phyloP scores from a whole-genome alignment of 2,888 invertebrate genomes.

The Eilema sororculum region DNA sequence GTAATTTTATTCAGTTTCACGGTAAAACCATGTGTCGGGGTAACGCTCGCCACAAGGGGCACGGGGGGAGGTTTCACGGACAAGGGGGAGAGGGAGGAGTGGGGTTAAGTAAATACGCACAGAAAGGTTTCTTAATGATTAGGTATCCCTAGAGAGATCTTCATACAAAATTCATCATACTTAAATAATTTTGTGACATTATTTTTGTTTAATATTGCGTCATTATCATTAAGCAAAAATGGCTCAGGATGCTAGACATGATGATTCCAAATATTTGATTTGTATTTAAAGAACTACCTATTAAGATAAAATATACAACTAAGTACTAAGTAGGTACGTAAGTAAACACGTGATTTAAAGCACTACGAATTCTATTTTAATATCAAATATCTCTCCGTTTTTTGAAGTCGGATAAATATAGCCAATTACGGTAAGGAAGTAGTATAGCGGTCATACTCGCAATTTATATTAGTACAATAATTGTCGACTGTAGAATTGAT shows the following conservation, averaged over 20 bases:
- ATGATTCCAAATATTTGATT: neutral
- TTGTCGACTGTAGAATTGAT: no score
- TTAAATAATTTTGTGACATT: slow-evolving; percentile 10
- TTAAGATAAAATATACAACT: no score
- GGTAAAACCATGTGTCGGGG: slow-evolving; percentile 16
- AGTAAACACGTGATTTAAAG: no score
- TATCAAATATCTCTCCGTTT: no score
- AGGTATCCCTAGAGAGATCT: slow-evolving; percentile 13
- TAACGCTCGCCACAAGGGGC: neutral
- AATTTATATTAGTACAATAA: no score
- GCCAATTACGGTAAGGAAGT: no score
- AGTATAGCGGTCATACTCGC: no score
- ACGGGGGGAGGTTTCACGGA: neutral
- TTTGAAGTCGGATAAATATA: no score
- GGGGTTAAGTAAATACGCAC: slow-evolving; percentile 17
- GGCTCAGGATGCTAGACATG: neutral
- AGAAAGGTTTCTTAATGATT: slow-evolving; percentile 26
- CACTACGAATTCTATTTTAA: no score
- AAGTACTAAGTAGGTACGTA: no score
- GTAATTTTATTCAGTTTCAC: slow-evolving; percentile 35
- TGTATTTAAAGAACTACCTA: neutral
- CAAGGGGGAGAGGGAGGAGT: neutral
- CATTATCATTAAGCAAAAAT: neutral
- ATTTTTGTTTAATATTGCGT: slow-evolving; percentile 1
- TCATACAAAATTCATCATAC: slow-evolving; percentile 13